phyloP scores from a whole-genome alignment of 1,140 invertebrate species.

The Aphis gossypii region DNA sequence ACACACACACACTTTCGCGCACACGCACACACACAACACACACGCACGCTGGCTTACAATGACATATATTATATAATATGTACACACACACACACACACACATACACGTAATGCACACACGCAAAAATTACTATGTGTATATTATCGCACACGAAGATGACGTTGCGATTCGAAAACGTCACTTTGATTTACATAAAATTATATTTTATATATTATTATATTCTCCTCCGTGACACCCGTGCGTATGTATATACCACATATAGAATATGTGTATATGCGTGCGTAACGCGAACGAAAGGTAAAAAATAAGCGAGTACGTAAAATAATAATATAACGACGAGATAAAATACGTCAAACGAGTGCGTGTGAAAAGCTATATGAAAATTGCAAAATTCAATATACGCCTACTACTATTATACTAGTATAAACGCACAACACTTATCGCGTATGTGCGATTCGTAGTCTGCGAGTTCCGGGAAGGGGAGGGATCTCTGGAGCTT shows the following conservation, averaged over 20 bases:
- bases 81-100: too few relatives aligned
- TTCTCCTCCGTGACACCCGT: neutral
- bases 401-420: neutral
- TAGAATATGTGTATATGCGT: neutral
- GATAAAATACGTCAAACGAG: neutral
- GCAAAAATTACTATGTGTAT: constrained; percentile 17
- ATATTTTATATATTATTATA: constrained; percentile 8
- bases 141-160: neutral
- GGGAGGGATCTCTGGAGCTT: neutral
- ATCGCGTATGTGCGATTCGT: neutral
- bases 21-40: neutral
- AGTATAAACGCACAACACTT: neutral
- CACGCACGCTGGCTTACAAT: neutral
- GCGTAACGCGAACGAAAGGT: neutral
- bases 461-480: neutral
- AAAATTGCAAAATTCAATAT: neutral
- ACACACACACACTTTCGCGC: neutral
- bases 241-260: neutral
- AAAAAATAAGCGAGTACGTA: neutral
- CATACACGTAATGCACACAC: neutral
- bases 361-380: neutral
- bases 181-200: constrained; percentile 42
- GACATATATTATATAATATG: neutral
- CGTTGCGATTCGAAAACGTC: neutral
- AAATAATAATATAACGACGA: neutral